Percentiles rank a stretch among this genome's conserved stretches.
These are phyloP conservation scores for Neotragus pygmaeus DNA, from an alignment of 2,113 vertebrate species.

Conservation along the genomic window DNA sequence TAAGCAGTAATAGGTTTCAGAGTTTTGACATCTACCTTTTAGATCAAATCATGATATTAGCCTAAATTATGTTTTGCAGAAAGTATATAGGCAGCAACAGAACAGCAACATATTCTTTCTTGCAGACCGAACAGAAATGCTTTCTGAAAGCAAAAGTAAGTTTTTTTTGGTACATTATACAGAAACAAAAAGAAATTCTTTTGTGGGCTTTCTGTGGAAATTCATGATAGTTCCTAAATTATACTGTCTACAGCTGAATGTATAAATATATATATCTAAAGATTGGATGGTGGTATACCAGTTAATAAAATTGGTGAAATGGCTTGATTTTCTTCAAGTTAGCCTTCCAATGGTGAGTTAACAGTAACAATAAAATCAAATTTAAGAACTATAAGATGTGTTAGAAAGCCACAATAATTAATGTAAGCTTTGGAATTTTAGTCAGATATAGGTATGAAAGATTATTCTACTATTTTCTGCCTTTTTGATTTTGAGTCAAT, in stretches of 20 bases:
- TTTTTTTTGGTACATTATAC: not conserved
- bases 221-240: not conserved
- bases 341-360: not conserved
- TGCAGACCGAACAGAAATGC: slow-evolving; percentile 84
- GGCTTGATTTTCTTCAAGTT: not conserved
- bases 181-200: not conserved
- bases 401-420: not conserved
- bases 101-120: slow-evolving; percentile 97
- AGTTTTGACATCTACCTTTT: not conserved
- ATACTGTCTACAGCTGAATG: not conserved
- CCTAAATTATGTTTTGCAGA: slow-evolving; percentile 82
- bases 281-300: not conserved
- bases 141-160: slow-evolving; percentile 92
- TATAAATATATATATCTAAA: not conserved
- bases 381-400: not conserved
- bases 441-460: not conserved
- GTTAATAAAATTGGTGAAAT: not conserved
- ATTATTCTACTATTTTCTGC: not conserved
- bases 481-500: not conserved
- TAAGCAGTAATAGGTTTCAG: not conserved
- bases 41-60: not conserved
- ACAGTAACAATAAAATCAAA: not conserved
- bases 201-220: not conserved
- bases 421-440: not conserved
- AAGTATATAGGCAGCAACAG: slow-evolving; percentile 92